A percentile compares a stretch with the other conserved stretches of the same genome.
phyloP scores from a whole-genome alignment of 2,113 vertebrate species.

The Montifringilla adamsi region DNA sequence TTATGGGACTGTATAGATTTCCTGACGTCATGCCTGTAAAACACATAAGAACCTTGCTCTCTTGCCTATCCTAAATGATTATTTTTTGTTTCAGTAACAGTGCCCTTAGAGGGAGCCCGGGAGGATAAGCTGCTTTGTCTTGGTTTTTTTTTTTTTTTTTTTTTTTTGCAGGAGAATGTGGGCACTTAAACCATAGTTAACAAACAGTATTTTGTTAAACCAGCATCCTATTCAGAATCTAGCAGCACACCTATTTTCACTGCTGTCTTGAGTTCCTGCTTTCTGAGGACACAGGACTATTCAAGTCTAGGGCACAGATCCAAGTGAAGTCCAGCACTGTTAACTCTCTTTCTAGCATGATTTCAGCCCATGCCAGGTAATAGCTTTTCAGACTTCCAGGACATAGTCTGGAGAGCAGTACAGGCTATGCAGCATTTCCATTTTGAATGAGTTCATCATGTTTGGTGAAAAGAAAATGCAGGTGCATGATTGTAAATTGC shows the following conservation, averaged over 20 bases:
- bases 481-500: background rate
- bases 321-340: background rate
- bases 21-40: background rate
- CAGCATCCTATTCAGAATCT: background rate
- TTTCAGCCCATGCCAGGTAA: background rate
- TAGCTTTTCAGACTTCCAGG: background rate
- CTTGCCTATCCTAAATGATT: background rate
- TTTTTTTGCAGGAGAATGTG: background rate
- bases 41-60: background rate
- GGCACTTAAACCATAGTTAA: background rate
- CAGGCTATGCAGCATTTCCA: background rate
- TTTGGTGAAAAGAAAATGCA: background rate
- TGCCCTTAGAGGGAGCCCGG: background rate
- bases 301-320: background rate
- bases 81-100: background rate
- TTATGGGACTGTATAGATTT: background rate
- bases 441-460: background rate
- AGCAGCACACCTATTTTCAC: background rate
- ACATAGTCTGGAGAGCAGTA: background rate
- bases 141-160: background rate
- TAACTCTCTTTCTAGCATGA: background rate
- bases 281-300: background rate
- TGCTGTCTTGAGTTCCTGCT: background rate
- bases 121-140: background rate
- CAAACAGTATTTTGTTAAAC: background rate